Conservation (phyloP, 2,113 vertebrate genomes). For the Plecturocebus donacophilus region DNA sequence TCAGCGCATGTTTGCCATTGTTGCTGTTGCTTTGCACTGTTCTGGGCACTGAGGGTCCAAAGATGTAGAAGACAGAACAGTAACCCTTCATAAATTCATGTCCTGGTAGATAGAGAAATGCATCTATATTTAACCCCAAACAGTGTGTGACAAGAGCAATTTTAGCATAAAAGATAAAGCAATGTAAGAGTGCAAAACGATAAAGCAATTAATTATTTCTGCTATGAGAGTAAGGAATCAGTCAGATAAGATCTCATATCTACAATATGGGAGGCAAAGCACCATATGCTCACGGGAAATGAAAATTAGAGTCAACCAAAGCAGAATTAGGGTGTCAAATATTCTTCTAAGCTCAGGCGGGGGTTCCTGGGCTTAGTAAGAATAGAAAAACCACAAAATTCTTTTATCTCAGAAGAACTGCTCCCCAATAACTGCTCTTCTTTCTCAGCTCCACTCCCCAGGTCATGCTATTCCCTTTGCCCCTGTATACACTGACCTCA, state of each 20-base stretch:
- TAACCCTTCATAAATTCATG: not conserved
- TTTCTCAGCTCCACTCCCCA: not conserved
- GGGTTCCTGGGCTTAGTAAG: not conserved
- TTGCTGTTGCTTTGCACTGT: not conserved
- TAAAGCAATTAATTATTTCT: constrained; percentile 50
- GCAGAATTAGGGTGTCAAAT: not conserved
- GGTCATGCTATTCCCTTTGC: not conserved
- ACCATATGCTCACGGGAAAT: not conserved
- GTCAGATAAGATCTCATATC: constrained; percentile 4
- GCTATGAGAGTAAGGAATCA: not conserved
- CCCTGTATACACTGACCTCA: not conserved
- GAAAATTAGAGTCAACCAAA: not conserved
- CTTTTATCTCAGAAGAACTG: not conserved
- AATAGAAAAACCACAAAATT: not conserved
- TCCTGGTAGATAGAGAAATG: not conserved
- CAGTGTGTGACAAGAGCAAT: not conserved
- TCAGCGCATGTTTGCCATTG: not conserved
- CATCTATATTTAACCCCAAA: not conserved
- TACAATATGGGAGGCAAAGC: not conserved
- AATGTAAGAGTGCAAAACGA: not conserved
- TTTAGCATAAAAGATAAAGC: constrained; percentile 39
- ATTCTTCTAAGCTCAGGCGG: not conserved
- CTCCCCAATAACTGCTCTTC: accelerated
- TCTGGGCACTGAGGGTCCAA: not conserved
- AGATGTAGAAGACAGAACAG: not conserved